A percentile compares a stretch with the other conserved stretches of the same genome.
These are phyloP conservation scores for Nasonia giraulti DNA, from an alignment of 1,140 invertebrate species.

Conservation along the genomic window DNA sequence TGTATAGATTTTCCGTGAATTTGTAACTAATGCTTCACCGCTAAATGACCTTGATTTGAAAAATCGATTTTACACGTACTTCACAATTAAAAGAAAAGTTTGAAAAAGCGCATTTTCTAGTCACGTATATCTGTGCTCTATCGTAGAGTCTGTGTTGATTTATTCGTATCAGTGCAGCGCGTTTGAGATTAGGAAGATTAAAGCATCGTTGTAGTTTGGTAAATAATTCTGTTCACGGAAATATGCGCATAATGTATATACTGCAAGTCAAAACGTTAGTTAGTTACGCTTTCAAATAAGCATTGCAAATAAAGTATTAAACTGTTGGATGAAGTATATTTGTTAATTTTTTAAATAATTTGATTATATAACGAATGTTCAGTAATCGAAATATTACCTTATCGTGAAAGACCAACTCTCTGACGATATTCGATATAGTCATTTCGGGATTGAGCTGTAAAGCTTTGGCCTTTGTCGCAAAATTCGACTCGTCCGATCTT, in stretches of 20 bases:
- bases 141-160: no score
- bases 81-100: neutral
- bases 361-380: neutral
- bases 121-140: no score
- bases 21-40: no score
- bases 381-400: conserved; percentile 60
- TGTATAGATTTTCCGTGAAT: neutral
- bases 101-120: no score
- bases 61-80: neutral
- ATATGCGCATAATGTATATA: no score
- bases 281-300: no score
- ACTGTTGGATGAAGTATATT: neutral
- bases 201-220: no score
- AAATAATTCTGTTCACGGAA: no score
- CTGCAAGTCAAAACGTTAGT: no score
- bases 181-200: no score
- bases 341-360: neutral
- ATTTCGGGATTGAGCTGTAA: conserved; percentile 59
- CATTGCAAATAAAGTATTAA: no score
- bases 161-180: no score
- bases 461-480: conserved; percentile 57
- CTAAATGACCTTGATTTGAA: neutral
- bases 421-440: conserved; percentile 68
- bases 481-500: conserved; percentile 50
- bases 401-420: conserved; percentile 70